Evolutionary conservation across 2,888 invertebrate genomes (phyloP).

Genomic region (Cantharis flavilabris): DNA sequence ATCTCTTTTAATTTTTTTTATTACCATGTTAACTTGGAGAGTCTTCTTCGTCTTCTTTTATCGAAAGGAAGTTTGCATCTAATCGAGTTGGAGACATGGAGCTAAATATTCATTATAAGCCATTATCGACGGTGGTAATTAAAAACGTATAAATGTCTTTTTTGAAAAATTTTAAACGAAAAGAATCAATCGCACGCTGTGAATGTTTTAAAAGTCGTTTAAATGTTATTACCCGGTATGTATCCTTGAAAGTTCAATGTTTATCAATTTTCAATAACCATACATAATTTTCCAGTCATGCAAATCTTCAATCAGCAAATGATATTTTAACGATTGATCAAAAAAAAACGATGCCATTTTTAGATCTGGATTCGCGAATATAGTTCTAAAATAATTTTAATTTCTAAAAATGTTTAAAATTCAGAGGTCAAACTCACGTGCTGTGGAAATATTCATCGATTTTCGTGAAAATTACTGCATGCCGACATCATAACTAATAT

Average conservation of each 20-base stretch:
- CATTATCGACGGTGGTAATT: slow-evolving; percentile 26
- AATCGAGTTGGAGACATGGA: background rate
- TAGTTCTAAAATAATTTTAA: background rate
- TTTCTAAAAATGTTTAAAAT: background rate
- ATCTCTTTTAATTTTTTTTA: slow-evolving; percentile 11
- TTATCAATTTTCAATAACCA: background rate
- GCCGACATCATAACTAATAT: background rate
- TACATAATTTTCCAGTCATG: background rate
- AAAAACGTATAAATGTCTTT: slow-evolving; percentile 29
- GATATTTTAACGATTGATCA: background rate
- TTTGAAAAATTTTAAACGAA: slow-evolving; percentile 10
- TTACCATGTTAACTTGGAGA: slow-evolving; percentile 2
- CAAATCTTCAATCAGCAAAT: background rate
- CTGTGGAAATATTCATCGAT: background rate
- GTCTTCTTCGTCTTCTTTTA: slow-evolving; percentile 6
- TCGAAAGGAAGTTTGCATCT: slow-evolving; percentile 3
- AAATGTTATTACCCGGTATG: slow-evolving; percentile 24
- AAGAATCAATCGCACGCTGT: slow-evolving; percentile 27
- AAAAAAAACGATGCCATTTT: background rate
- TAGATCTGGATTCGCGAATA: background rate
- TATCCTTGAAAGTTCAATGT: slow-evolving; percentile 10
- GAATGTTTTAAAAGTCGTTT: slow-evolving; percentile 19
- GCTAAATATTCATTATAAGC: slow-evolving; percentile 17
- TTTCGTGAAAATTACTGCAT: background rate
- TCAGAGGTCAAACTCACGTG: background rate